Evolutionary conservation across 2,797 vertebrate genomes (phyloP), one percentile per base, ranked within the genome.

Genomic region (Loriculus beryllinus): DNA sequence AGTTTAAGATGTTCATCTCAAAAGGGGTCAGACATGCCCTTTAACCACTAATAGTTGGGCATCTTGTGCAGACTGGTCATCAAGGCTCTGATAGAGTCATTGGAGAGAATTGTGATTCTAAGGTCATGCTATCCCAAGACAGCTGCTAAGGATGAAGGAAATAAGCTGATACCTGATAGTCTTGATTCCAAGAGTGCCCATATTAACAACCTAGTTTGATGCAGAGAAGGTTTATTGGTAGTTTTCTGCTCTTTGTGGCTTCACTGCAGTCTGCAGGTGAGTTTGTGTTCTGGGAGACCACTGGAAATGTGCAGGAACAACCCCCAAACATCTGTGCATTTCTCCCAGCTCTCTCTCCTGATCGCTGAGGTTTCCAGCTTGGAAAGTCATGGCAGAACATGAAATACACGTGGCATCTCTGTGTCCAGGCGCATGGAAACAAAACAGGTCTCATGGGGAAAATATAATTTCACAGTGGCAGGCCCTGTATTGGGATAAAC

Each of bases 381-480:
- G 22, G 62, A 83, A 95, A 86, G 67, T 75, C 1, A 0, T 22
- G 76, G 79, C 85, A 86, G 80, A 96, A 82, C 88, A 74, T 49
- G 67, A 95, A 96, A 87, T 78, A 59, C 93, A 78, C 3, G 12
- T 93, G 94, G 77, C 86, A 92, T 82, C 75, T 91, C 63, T 74
- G 40, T 29, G 5, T 95, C 85, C 88, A 92, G 91, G 92, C 78
- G 0, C 71, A 57, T 1, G 0, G 84, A 88, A 96, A 95, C 52
- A 37, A 86, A 94, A 49, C 81, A 78, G 93, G 90, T 78, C 84
- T 94, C 92, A 52, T 54, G 95, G 92, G 93, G 82, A 94, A 96
- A 93, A 94, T 87, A 94, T 15, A 89, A 92, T 95, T 96, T 95
- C 88, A 74, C 88, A 87, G 91, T 95, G 94, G 81, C 86, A 95